Percentiles rank a stretch among this genome's conserved stretches.
These are phyloP conservation scores for Ornithoptera priamus DNA, from an alignment of 2,888 invertebrate species.

Conservation along the genomic window DNA sequence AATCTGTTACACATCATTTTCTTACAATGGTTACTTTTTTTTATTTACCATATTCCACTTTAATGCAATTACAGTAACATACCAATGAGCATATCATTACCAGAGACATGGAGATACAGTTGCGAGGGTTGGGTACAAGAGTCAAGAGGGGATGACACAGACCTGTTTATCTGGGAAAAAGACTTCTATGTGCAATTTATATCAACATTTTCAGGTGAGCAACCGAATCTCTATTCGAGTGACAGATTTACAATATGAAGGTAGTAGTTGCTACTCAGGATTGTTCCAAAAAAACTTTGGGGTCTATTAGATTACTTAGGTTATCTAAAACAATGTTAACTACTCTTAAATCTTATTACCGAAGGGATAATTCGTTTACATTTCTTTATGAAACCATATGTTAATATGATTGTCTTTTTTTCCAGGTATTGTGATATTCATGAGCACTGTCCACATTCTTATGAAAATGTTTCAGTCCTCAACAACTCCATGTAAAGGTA, in stretches of 20 bases:
- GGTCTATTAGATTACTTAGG: no score
- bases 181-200: constrained; percentile 80
- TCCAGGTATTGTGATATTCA: constrained; percentile 61
- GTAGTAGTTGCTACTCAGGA: no score
- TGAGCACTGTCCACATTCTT: constrained; percentile 47
- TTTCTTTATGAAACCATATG: no score
- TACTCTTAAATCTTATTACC: no score
- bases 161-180: constrained; percentile 78
- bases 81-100: constrained; percentile 44
- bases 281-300: no score
- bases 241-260: no score
- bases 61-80: constrained; percentile 47
- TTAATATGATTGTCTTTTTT: constrained; percentile 32
- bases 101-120: constrained; percentile 43
- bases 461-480: constrained; percentile 47
- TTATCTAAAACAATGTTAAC: no score
- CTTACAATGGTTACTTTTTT: no score
- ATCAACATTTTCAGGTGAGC: constrained; percentile 68
- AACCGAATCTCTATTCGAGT: background rate
- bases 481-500: constrained; percentile 46
- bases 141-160: constrained; percentile 47
- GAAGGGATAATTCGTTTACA: no score
- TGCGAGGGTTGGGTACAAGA: constrained; percentile 54
- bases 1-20: no score
- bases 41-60: background rate